Percentiles rank a stretch among this genome's conserved stretches.
Evolutionary conservation across 2,888 invertebrate genomes (phyloP).

Genomic region (Xylophagus ater): DNA sequence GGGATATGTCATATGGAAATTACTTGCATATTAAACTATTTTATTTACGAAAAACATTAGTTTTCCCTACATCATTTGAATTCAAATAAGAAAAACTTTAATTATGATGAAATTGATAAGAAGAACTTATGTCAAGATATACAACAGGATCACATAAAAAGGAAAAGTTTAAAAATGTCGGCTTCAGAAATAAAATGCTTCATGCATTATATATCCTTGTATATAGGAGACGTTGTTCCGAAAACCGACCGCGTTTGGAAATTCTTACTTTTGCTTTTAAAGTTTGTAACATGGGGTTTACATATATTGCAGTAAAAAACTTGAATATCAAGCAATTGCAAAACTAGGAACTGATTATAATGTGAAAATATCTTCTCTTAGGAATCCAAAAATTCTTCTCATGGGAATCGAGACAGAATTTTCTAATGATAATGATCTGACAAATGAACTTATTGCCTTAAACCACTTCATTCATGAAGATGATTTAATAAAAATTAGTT

Average conservation of each 20-base stretch:
- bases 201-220: slow-evolving; percentile 12
- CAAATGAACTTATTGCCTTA: too few species aligned
- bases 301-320: too few species aligned
- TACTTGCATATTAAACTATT: slow-evolving; percentile 12
- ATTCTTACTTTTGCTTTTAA: slow-evolving; percentile 5
- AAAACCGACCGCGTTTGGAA: slow-evolving; percentile 10
- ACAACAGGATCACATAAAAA: slow-evolving; percentile 9
- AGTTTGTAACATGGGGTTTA: too few species aligned
- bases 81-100: slow-evolving; percentile 7
- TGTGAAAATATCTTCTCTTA: too few species aligned
- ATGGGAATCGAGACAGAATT: too few species aligned
- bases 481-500: too few species aligned
- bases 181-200: slow-evolving; percentile 15
- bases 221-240: slow-evolving; percentile 14
- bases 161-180: slow-evolving; percentile 15
- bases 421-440: too few species aligned
- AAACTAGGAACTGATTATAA: too few species aligned
- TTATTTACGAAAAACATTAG: slow-evolving; percentile 11
- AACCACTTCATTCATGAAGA: too few species aligned
- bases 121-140: slow-evolving; percentile 5
- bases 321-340: too few species aligned
- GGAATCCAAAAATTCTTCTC: too few species aligned
- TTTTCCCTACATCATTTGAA: slow-evolving; percentile 8
- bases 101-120: neutral
- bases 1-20: slow-evolving; percentile 16